Evolutionary conservation across 2,797 vertebrate species (phyloP).

Genomic region (Delichon dasypus): DNA sequence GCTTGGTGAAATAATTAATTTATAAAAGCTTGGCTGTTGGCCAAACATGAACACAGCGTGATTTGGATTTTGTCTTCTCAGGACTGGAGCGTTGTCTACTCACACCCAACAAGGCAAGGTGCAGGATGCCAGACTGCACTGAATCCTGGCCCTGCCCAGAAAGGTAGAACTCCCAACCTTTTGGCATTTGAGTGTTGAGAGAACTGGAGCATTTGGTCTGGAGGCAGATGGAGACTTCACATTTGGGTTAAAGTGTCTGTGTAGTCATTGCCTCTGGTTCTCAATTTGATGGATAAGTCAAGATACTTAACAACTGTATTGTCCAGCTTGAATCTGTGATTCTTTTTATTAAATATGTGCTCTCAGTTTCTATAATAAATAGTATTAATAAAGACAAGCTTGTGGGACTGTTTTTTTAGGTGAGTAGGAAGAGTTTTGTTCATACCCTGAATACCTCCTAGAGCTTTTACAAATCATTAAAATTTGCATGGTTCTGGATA

Average conservation of each 20-base stretch:
- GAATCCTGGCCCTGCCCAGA: accelerated
- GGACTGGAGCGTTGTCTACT: neutral
- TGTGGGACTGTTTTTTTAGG: neutral
- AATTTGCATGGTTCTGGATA: neutral
- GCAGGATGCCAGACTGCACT: neutral
- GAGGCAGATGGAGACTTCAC: neutral
- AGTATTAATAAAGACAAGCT: neutral
- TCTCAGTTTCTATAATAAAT: neutral
- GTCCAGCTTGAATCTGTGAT: neutral
- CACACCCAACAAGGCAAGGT: neutral
- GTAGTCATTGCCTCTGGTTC: neutral
- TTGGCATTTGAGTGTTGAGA: neutral
- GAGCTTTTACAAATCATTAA: neutral
- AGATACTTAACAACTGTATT: neutral
- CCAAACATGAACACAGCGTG: neutral
- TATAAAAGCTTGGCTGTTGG: constrained; percentile 7
- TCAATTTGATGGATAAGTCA: neutral
- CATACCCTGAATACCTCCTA: neutral
- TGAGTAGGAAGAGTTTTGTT: neutral
- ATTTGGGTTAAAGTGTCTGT: neutral
- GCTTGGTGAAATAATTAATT: constrained; percentile 26
- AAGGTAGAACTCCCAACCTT: neutral
- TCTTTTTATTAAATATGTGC: neutral
- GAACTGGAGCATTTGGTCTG: neutral
- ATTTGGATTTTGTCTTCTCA: constrained; percentile 10